Base-by-base conservation (phyloP, 2,888 invertebrate species). In the Epistrophe eligans region DNA sequence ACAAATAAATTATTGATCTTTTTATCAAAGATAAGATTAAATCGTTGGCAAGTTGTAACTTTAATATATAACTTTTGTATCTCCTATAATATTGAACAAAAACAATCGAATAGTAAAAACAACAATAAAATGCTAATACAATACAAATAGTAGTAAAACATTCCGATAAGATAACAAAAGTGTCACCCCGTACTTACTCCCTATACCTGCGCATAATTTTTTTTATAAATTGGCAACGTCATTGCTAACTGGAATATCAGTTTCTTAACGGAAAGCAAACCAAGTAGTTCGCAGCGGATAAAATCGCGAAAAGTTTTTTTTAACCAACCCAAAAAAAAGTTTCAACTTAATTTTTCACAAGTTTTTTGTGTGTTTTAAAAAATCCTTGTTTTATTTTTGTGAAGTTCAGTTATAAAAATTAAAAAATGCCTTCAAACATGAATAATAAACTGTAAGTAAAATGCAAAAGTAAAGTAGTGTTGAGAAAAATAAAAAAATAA, bases 381-480 rank as follows among this genome's bases (percentile, higher is more conserved):
- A 52, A n/a, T 79, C 60, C 70, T 28, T 45, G 58, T 83, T 87
- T 83, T 90, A 90, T 91, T 90, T 90, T 72, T 84, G 80, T 90
- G 89, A 90, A 91, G 77, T 91, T 89, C 90, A 91, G 91, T 90
- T 90, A 92, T 90, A 91, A 90, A 90, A 90, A 90, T 90, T 90
- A 91, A 85, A 92, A 91, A 89, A 92, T 92, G 92, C 92, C 92
- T 90, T 92, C 92, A 90, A 92, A 90, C 89, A 92, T 92, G 92
- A 92, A 92, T 92, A 92, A 92, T 92, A 92, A 92, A 92, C 92
- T 92, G 92, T 92, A 92, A 92, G 92, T 92, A 92, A 90, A 89
- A 48, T 57, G 24, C 19, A 52, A 72, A 67, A 45, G 72, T 72
- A 72, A 45, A 45, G 83, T 74, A 43, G 15, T 76, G 55, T 55